Evolutionary conservation across 2,888 invertebrate genomes (phyloP).

Genomic region (Harpalus rubripes): DNA sequence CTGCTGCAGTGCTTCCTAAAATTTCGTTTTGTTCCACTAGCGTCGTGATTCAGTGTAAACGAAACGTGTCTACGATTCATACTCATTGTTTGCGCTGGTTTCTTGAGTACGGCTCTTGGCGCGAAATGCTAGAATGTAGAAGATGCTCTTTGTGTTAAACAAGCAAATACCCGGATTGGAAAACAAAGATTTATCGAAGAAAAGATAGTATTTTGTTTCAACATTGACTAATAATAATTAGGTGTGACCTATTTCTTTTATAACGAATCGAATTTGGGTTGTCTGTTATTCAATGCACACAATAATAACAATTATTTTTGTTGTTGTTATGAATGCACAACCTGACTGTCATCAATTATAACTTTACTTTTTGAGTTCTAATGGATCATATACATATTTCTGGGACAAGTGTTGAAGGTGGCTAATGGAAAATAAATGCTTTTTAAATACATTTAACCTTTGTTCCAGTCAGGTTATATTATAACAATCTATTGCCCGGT

Average conservation of each 20-base stretch:
- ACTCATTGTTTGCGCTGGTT: conserved; percentile 30
- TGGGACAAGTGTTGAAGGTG: no score
- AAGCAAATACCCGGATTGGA: neutral
- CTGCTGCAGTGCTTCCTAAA: conserved; percentile 47
- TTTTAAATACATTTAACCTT: neutral
- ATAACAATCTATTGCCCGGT: no score
- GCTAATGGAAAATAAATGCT: neutral
- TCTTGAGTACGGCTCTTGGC: conserved; percentile 3
- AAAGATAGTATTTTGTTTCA: neutral
- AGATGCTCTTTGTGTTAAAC: neutral
- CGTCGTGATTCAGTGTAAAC: conserved; percentile 37
- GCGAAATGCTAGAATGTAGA: no score
- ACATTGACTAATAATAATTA: neutral
- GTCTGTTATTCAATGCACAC: no score
- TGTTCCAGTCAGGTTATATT: neutral
- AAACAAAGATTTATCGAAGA: neutral
- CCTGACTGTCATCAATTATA: no score
- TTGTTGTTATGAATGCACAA: no score
- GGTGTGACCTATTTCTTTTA: neutral
- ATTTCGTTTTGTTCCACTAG: conserved; percentile 43
- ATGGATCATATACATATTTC: no score
- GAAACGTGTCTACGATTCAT: conserved; percentile 41
- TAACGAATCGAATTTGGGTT: no score
- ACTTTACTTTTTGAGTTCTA: no score
- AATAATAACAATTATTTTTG: no score